These are phyloP conservation scores for Proteles cristata DNA, from an alignment of 2,113 vertebrate species.

Conservation along the genomic window DNA sequence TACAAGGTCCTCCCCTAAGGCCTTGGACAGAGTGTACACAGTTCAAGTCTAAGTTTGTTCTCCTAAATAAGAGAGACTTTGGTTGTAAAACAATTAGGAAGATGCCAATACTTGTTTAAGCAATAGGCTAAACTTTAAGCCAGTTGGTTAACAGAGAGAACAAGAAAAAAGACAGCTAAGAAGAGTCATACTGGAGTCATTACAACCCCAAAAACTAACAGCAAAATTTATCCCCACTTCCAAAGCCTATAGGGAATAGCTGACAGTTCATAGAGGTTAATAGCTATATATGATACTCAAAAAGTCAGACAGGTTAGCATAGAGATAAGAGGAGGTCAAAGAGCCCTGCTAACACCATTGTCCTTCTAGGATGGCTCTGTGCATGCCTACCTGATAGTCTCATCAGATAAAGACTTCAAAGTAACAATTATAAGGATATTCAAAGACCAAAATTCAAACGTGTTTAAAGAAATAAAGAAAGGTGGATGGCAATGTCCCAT, in stretches of 20 bases:
- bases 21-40: not conserved
- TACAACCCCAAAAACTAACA: not conserved
- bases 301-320: not conserved
- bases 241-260: not conserved
- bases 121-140: not conserved
- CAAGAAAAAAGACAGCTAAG: not conserved
- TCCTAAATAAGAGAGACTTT: not conserved
- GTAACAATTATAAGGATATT: not conserved
- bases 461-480: not conserved
- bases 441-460: not conserved
- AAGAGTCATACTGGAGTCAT: not conserved
- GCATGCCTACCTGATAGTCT: not conserved
- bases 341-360: too few species aligned
- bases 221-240: not conserved
- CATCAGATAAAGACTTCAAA: not conserved
- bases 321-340: not conserved
- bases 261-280: not conserved
- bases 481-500: not conserved
- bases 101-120: not conserved
- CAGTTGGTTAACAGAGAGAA: not conserved
- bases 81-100: not conserved
- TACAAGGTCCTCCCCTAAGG: not conserved
- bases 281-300: not conserved
- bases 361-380: not conserved
- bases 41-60: not conserved